Conservation (phyloP, 2,888 invertebrate genomes). For the Apotomis turbidana region DNA sequence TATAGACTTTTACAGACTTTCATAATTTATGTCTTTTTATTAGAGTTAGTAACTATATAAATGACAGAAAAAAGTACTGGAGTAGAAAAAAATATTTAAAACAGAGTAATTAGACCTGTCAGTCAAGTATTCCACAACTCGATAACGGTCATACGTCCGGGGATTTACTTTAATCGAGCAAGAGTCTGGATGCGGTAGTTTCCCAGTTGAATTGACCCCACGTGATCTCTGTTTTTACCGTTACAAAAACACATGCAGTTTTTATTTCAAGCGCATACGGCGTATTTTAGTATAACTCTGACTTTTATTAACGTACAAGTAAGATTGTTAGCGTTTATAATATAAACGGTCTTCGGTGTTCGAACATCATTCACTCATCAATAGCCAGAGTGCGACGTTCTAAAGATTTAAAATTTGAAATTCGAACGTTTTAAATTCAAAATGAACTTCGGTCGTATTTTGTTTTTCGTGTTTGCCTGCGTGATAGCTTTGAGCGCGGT, state of each 20-base stretch:
- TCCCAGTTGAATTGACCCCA: conserved; percentile 22
- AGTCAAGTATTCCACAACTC: no score
- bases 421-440: conserved; percentile 39
- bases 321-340: conserved; percentile 21
- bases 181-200: conserved; percentile 23
- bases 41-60: no score
- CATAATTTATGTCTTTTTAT: no score
- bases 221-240: conserved; percentile 15
- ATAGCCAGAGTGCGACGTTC: conserved; percentile 11
- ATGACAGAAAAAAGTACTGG: no score
- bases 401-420: conserved; percentile 13
- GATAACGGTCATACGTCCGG: neutral
- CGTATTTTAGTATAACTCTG: neutral
- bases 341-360: conserved; percentile 21
- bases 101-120: neutral
- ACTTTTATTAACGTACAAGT: neutral
- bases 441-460: conserved; percentile 61
- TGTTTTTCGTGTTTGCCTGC: conserved; percentile 60
- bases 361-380: conserved; percentile 38
- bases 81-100: no score
- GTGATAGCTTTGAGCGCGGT: conserved; percentile 51
- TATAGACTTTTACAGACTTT: no score
- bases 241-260: neutral
- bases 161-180: conserved; percentile 28
- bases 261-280: conserved; percentile 1